Evolutionary conservation across 1,140 invertebrate species (phyloP), one percentile per base, ranked within the genome.

Genomic region (Drosophila bocqueti): DNA sequence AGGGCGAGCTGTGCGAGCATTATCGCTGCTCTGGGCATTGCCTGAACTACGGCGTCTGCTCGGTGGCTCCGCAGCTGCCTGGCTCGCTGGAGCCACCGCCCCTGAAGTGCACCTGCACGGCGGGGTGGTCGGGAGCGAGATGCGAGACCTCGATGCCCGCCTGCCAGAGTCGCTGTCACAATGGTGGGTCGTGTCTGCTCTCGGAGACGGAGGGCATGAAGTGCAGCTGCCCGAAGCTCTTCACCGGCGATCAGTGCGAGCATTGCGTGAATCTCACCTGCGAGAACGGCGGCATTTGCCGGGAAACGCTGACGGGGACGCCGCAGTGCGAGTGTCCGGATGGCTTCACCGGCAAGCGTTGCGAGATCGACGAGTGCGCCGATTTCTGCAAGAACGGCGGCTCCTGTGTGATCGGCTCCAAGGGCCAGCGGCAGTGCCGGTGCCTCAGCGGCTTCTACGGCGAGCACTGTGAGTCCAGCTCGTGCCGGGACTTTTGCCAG

Each of bases 11-110:
- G 1, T 96, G 96, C 92, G 94, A 96, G 76, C 94, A 94, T 43
- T 96, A 95, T 83, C 93, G 94, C 18, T 96, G 95, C 84, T 95
- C 94, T 0, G 94, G 94, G 47, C 94, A 94, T 82, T 96, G 96
- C 76, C 93, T 94, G 71, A 96, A 96, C 92, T 94, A 94, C 77
- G 95, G 95, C 26, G 91, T 94, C 8, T 96, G 96, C 77, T 94
- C 94, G 47, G 79, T 93, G 45, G 91, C 89, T 2, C 81, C 89
- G 0, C 81, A 91, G 40, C 8, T 92, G 54, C 91, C 91, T 0
- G 86, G 89, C 11, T 49, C 82, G 1, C 31, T 46, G 8, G 91
- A 86, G 1, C 80, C 73, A 5, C 91, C 91, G 18, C 83, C 92
- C 2, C 66, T 93, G 4, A 93, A 94, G 83, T 96, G 96, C 86